These are phyloP conservation scores for Dendrocincla tyrannina DNA, from an alignment of 2,797 vertebrate species.

Conservation along the genomic window DNA sequence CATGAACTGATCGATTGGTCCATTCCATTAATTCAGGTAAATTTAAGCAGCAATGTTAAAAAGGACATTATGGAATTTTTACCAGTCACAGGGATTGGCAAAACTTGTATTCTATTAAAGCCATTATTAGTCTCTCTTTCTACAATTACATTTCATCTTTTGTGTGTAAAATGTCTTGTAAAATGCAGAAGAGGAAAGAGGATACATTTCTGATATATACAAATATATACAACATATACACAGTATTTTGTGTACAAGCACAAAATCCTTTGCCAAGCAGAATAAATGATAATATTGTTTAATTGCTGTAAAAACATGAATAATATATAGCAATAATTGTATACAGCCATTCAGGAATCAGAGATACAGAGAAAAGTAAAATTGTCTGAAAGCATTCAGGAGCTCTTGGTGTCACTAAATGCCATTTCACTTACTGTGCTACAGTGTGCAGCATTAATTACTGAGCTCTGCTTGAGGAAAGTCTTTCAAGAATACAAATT, in stretches of 20 bases:
- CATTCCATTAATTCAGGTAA: background rate
- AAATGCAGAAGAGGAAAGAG: background rate
- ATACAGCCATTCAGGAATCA: background rate
- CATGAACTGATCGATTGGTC: background rate
- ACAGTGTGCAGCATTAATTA: background rate
- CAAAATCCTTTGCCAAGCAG: background rate
- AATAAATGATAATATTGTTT: background rate
- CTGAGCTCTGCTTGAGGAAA: background rate
- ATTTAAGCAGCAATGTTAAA: background rate
- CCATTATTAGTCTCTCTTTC: background rate
- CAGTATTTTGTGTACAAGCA: background rate
- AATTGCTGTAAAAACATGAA: background rate
- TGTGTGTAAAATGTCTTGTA: background rate
- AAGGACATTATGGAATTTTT: background rate
- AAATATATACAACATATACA: no score
- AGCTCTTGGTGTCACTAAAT: background rate
- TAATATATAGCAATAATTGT: background rate
- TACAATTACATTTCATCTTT: background rate
- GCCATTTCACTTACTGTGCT: background rate
- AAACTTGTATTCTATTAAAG: background rate
- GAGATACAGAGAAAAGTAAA: background rate
- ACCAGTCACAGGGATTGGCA: background rate
- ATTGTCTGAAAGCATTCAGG: background rate
- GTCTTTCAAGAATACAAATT: conserved; percentile 20
- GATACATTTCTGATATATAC: background rate